These are phyloP conservation scores for Lethenteron camtschaticum DNA, from an alignment of 2,113 vertebrate genomes.

Conservation along the genomic window DNA sequence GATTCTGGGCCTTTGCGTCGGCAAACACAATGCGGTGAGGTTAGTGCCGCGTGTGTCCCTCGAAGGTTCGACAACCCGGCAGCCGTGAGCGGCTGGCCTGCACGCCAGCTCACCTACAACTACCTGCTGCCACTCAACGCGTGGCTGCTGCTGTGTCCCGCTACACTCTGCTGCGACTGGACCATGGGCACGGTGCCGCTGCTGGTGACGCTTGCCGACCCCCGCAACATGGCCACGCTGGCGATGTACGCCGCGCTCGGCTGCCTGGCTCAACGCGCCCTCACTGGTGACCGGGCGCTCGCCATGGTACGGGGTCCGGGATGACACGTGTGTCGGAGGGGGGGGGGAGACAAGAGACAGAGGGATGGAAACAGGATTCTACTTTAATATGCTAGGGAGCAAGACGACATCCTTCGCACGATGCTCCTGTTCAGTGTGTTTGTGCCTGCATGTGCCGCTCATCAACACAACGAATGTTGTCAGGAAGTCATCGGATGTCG, in stretches of 20 bases:
- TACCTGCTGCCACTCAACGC: constrained; percentile 88
- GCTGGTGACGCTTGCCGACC: constrained; percentile 61
- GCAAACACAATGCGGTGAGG: too few species aligned
- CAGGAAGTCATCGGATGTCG: too few species aligned
- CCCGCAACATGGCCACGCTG: constrained; percentile 62
- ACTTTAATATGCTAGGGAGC: too few species aligned
- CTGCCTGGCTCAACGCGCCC: neutral
- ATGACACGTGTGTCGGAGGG: neutral
- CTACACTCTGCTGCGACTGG: constrained; percentile 93
- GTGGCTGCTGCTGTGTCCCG: constrained; percentile 82
- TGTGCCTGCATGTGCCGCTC: too few species aligned
- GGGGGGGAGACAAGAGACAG: neutral
- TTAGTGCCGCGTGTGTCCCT: neutral
- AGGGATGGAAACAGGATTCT: neutral
- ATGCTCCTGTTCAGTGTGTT: too few species aligned
- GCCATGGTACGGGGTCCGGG: neutral
- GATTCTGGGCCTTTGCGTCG: too few species aligned
- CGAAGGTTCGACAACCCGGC: constrained; percentile 90
- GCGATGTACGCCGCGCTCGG: constrained; percentile 34
- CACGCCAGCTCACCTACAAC: constrained; percentile 84
- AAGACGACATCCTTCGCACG: too few species aligned
- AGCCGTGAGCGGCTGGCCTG: constrained; percentile 63
- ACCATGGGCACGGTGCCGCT: constrained; percentile 96
- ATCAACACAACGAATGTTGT: too few species aligned
- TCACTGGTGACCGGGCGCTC: neutral